These are phyloP conservation scores for Thera obeliscata DNA, from an alignment of 2,888 invertebrate species.

Conservation along the genomic window DNA sequence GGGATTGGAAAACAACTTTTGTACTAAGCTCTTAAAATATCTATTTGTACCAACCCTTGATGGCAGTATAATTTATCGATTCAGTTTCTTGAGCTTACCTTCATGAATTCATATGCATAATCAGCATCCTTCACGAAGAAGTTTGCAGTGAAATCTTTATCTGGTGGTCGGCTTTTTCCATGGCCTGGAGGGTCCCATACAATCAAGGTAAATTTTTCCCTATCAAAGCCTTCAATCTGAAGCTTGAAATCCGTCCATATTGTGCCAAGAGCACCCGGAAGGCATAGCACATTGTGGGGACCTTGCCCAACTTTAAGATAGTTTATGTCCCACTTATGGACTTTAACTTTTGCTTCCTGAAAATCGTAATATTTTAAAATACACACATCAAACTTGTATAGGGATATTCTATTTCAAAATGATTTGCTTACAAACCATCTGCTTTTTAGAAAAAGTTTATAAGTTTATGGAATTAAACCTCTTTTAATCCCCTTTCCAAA, in stretches of 20 bases:
- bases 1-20: too few species aligned
- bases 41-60: too few species aligned
- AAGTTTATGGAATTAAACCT: too few species aligned
- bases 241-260: slow-evolving; percentile 93
- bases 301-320: slow-evolving; percentile 86
- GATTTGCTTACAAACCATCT: too few species aligned
- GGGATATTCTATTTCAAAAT: too few species aligned
- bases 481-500: too few species aligned
- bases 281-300: slow-evolving; percentile 85
- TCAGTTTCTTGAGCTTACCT: slow-evolving; percentile 61
- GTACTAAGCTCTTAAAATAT: too few species aligned
- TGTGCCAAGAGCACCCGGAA: slow-evolving; percentile 93
- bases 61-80: too few species aligned
- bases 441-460: too few species aligned
- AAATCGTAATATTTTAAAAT: neutral
- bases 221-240: slow-evolving; percentile 88
- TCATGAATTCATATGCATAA: slow-evolving; percentile 88
- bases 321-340: slow-evolving; percentile 84
- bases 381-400: too few species aligned
- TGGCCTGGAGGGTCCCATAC: slow-evolving; percentile 96
- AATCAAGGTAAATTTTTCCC: slow-evolving; percentile 85
- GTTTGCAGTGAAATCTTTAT: slow-evolving; percentile 87
- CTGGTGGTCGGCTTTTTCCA: slow-evolving; percentile 92
- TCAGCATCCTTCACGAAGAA: slow-evolving; percentile 91
- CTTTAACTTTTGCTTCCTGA: slow-evolving; percentile 86